Evolutionary conservation across 92 coral and sea anemone genomes (phyloP).

Genomic region (Zoanthus gigantus): DNA sequence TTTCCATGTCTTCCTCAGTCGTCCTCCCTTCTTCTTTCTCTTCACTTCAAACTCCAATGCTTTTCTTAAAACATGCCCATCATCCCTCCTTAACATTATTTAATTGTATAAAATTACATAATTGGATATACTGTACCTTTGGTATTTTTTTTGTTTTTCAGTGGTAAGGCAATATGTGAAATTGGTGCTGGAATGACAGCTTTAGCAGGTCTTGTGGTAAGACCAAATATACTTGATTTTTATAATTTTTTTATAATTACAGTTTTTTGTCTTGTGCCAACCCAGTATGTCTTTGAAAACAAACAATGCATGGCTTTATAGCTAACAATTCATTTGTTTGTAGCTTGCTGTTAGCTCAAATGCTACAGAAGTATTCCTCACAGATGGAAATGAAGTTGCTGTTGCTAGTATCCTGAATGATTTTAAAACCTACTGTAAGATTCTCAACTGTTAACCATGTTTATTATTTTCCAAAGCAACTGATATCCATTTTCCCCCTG

Average conservation of each 20-base stretch:
- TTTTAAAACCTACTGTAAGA: too few species aligned
- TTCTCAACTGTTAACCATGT: too few species aligned
- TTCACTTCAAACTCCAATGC: too few species aligned
- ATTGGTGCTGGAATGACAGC: constrained; percentile 97
- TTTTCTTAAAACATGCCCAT: too few species aligned
- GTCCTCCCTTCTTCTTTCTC: too few species aligned
- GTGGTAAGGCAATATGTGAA: constrained; percentile 83
- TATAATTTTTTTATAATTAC: background rate
- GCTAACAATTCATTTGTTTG: background rate
- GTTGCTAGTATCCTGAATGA: constrained; percentile 75
- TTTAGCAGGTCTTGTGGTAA: constrained; percentile 84
- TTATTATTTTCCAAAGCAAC: too few species aligned
- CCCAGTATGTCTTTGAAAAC: too few species aligned
- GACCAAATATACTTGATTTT: background rate
- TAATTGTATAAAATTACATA: background rate
- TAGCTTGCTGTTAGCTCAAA: constrained; percentile 76
- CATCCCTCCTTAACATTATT: too few species aligned
- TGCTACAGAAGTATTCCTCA: constrained; percentile 75
- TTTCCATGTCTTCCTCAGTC: too few species aligned
- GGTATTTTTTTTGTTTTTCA: background rate
- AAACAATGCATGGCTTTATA: background rate
- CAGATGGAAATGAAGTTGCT: constrained; percentile 88
- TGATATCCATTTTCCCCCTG: too few species aligned
- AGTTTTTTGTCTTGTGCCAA: background rate
- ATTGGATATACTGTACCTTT: background rate